These are phyloP conservation scores for Corvus hawaiiensis DNA, from an alignment of 2,113 vertebrate genomes.

Conservation along the genomic window DNA sequence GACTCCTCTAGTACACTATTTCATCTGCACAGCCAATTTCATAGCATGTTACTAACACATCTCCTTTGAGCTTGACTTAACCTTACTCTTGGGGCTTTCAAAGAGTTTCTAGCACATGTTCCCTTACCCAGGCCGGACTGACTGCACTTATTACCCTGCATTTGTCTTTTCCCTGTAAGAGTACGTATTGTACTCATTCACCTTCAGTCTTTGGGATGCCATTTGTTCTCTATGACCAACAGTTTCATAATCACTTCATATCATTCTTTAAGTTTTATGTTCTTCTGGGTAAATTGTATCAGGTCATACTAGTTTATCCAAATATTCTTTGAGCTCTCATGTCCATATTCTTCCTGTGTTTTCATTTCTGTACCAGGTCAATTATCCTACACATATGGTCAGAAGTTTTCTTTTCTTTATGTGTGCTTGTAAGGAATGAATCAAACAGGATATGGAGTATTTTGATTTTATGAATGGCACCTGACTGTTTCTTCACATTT, in stretches of 20 bases:
- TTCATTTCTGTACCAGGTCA: background rate
- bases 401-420: background rate
- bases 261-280: background rate
- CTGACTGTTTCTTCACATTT: background rate
- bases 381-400: background rate
- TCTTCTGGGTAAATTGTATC: background rate
- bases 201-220: background rate
- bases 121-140: background rate
- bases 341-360: background rate
- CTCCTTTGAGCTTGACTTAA: background rate
- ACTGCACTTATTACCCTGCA: background rate
- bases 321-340: background rate
- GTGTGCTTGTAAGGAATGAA: background rate
- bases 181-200: background rate
- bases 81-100: background rate
- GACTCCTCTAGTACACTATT: background rate
- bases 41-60: background rate
- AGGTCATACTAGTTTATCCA: background rate
- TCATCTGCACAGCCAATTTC: background rate
- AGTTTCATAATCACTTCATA: background rate
- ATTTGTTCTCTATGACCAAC: background rate
- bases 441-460: background rate
- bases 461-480: background rate
- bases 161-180: background rate
- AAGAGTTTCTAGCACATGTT: background rate